Evolutionary conservation across 2,888 invertebrate species (phyloP), one percentile per base, ranked within the genome.

Genomic region (Clanis bilineata): DNA sequence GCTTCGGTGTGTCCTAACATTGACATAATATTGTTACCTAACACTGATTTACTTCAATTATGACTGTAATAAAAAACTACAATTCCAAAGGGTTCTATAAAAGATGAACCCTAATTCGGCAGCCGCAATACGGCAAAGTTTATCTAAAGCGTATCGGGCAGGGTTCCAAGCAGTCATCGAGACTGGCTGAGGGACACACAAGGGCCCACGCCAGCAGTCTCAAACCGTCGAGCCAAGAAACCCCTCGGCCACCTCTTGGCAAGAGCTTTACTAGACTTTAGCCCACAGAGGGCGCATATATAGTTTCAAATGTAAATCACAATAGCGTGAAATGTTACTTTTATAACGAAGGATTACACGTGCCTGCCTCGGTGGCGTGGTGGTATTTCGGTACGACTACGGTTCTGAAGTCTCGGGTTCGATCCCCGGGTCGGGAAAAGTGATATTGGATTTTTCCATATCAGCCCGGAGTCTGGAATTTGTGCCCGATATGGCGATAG

Each of bases 61-160:
- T n/a, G n/a, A n/a, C n/a, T n/a, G n/a, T n/a, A 45, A 51, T 22
- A 39, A 25, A 38, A 25, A 41, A n/a, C n/a, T 23, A 12, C 23
- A 58, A 58, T 36, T 15, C 39, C 15, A 9, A 59, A 59, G 22
- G 41, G 22, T 59, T 59, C n/a, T 3, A 12, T 45, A 57, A 10
- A 57, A 68, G 71, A 74, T 3, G 70, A 65, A 36, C 61, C 62
- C 65, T 60, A 64, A 68, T 67, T 62, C 62, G 59, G 64, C 64
- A 71, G 64, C 74, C 76, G 83, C 81, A 85, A 79, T 85, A 84
- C 79, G 80, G 80, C 75, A 74, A 68, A 72, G 77, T 78, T 82
- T 83, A 85, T 84, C 83, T 83, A 74, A 80, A 82, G 83, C 77
- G 77, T 79, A 80, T 76, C 84, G 86, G 89, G 89, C 90, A 88